Conservation (phyloP, 2,888 invertebrate species). For the Dorcus hopei region DNA sequence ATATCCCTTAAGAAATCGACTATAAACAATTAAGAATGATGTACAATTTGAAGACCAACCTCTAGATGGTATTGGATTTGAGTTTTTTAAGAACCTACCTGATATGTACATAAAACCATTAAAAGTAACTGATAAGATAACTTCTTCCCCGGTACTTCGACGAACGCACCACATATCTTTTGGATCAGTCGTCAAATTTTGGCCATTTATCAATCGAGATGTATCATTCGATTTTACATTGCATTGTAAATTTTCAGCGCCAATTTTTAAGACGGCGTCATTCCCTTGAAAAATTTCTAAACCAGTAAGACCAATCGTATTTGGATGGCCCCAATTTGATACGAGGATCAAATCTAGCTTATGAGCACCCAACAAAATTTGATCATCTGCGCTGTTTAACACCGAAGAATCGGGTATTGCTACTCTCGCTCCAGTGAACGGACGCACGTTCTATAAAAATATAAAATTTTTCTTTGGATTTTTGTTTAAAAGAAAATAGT, state of each 20-base stretch:
- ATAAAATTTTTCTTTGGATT: background rate
- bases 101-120: conserved; percentile 38
- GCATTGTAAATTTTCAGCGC: conserved; percentile 34
- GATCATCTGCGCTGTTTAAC: conserved; percentile 19
- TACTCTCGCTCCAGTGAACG: too few species aligned
- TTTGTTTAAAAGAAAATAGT: background rate
- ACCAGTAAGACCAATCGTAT: conserved; percentile 61
- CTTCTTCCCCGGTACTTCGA: conserved; percentile 31
- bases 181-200: conserved; percentile 65
- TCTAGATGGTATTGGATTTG: background rate
- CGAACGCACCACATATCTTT: conserved; percentile 65
- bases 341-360: conserved; percentile 56
- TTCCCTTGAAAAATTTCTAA: conserved; percentile 53
- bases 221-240: conserved; percentile 27
- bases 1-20: too few species aligned
- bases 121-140: conserved; percentile 38
- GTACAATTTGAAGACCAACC: too few species aligned
- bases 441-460: too few species aligned
- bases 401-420: too few species aligned
- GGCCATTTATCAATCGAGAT: conserved; percentile 59
- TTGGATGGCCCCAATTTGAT: conserved; percentile 63
- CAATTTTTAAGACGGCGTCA: conserved; percentile 33
- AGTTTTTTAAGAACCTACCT: conserved; percentile 25
- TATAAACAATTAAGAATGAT: too few species aligned
- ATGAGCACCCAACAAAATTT: conserved; percentile 40